Evolutionary conservation across 2,888 invertebrate genomes (phyloP).

Genomic region (Nemoura dubitans): DNA sequence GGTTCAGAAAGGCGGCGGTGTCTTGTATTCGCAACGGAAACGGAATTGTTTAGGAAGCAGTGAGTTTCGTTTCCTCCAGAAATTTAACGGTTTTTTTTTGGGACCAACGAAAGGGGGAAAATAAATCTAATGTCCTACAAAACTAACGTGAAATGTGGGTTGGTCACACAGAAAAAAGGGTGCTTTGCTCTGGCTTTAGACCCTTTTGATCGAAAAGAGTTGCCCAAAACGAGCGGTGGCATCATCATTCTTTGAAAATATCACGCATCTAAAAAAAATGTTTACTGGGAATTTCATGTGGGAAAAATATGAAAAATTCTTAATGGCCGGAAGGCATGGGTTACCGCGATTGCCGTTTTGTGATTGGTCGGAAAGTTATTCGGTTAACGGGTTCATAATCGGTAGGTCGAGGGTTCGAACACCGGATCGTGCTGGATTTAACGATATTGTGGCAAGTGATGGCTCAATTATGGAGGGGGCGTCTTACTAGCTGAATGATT

Average conservation of each 20-base stretch:
- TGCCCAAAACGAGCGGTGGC: neutral
- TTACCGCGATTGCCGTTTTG: no score
- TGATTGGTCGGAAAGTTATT: no score
- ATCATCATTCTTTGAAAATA: neutral
- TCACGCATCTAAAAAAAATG: no score
- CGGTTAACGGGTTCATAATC: no score
- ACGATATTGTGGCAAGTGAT: no score
- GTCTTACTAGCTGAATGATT: no score
- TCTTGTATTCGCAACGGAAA: constrained; percentile 7
- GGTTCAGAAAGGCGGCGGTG: neutral
- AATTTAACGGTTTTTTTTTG: neutral
- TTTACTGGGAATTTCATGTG: neutral
- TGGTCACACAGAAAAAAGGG: neutral
- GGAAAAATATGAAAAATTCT: neutral
- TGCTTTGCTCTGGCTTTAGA: neutral
- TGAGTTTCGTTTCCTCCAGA: neutral
- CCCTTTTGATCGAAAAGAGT: neutral
- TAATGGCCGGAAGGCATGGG: neutral
- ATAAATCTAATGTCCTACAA: neutral
- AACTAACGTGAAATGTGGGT: neutral
- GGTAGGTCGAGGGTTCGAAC: no score
- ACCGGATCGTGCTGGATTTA: no score
- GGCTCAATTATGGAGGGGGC: no score
- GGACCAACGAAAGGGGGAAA: neutral
- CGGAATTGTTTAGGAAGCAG: neutral